These are phyloP conservation scores for Hippolais icterina DNA, from an alignment of 2,113 vertebrate genomes.

Conservation along the genomic window DNA sequence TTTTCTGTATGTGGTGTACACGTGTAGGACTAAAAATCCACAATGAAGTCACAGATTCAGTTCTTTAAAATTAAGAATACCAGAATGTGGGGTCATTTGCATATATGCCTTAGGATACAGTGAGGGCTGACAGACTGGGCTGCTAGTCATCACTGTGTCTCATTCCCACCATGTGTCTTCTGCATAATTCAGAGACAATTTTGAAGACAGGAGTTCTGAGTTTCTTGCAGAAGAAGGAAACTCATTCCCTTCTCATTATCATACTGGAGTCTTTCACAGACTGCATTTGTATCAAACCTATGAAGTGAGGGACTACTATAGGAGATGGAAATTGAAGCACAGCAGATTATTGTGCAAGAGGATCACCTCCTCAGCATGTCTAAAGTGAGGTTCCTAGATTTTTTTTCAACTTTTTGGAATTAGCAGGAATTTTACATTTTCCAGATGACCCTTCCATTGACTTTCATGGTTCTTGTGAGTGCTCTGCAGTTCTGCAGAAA, in stretches of 20 bases:
- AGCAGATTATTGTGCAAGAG: not conserved
- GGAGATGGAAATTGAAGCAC: not conserved
- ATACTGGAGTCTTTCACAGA: not conserved
- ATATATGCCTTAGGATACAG: fast-evolving
- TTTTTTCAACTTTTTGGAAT: not conserved
- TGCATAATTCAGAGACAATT: not conserved
- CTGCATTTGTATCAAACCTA: not conserved
- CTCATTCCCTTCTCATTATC: not conserved
- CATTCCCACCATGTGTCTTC: not conserved
- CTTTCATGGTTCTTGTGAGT: not conserved
- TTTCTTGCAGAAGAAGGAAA: too few species aligned
- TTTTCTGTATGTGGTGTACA: not conserved
- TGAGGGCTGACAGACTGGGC: not conserved
- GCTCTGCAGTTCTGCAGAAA: not conserved
- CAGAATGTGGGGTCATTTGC: not conserved
- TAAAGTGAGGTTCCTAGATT: not conserved
- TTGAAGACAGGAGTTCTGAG: not conserved
- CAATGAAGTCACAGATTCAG: not conserved
- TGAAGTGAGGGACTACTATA: not conserved
- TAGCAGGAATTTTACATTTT: not conserved
- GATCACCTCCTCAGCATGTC: not conserved
- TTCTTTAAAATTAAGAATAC: not conserved
- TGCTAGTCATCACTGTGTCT: not conserved
- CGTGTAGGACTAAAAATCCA: not conserved
- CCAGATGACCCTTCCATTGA: not conserved